A percentile compares a stretch with the other conserved stretches of the same genome.
Evolutionary conservation across 2,113 vertebrate species (phyloP).

Genomic region (Oostethus manadensis): DNA sequence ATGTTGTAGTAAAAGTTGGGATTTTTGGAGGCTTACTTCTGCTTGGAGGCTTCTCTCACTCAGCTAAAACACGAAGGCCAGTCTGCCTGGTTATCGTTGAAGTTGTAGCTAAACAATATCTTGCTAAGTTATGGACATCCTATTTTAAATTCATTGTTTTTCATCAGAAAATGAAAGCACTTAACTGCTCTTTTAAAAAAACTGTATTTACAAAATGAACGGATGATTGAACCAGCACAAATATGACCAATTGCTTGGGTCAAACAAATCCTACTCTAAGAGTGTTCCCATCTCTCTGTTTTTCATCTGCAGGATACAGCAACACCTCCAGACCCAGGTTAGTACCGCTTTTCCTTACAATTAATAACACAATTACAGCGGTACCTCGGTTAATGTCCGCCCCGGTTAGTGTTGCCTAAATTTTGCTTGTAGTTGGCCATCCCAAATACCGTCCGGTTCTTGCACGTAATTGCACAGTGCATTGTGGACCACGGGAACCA

Average conservation of each 20-base stretch:
- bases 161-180: neutral
- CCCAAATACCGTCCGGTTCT: too few relatives aligned
- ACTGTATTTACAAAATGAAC: constrained; percentile 1
- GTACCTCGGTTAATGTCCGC: neutral
- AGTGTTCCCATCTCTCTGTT: constrained; percentile 12
- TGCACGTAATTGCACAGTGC: too few relatives aligned
- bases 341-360: constrained; percentile 32
- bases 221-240: neutral
- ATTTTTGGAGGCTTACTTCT: too few relatives aligned
- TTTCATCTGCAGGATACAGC: constrained; percentile 44
- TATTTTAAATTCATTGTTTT: neutral
- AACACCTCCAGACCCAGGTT: constrained; percentile 51
- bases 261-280: constrained; percentile 7
- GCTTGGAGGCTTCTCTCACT: too few relatives aligned
- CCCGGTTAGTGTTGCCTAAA: too few relatives aligned
- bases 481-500: too few relatives aligned
- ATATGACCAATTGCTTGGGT: constrained; percentile 32
- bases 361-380: neutral
- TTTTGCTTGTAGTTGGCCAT: too few relatives aligned
- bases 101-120: neutral
- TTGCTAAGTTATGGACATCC: neutral
- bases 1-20: too few relatives aligned
- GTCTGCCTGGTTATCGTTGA: too few relatives aligned
- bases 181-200: neutral
- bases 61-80: too few relatives aligned